Evolutionary conservation across 2,888 invertebrate species (phyloP).

Genomic region (Ligdia adustata): DNA sequence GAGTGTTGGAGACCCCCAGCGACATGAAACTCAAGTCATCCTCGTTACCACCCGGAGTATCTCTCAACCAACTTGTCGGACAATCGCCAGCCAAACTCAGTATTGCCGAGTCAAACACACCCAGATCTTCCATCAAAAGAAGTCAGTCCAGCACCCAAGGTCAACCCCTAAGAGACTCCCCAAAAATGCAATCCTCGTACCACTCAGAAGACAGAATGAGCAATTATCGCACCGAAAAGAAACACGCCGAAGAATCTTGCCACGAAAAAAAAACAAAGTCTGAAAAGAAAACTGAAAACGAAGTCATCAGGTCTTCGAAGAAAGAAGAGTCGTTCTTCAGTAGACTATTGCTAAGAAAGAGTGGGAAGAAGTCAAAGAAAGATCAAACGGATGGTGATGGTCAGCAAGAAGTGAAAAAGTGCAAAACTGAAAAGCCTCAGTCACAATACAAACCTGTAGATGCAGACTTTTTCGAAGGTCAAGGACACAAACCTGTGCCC

Average conservation of each 20-base stretch:
- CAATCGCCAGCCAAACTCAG: constrained; percentile 81
- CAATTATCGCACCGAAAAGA: constrained; percentile 66
- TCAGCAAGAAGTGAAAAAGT: constrained; percentile 68
- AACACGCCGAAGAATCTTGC: constrained; percentile 75
- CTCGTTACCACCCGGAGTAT: constrained; percentile 86
- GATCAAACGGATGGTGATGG: constrained; percentile 73
- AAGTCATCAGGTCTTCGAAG: constrained; percentile 77
- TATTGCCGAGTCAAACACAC: constrained; percentile 71
- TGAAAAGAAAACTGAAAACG: constrained; percentile 76
- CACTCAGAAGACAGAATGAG: constrained; percentile 66
- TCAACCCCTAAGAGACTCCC: constrained; percentile 66
- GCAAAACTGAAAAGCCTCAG: constrained; percentile 64
- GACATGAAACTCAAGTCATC: constrained; percentile 86
- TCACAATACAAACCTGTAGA: constrained; percentile 70
- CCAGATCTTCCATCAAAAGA: constrained; percentile 75
- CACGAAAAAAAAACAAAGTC: constrained; percentile 78
- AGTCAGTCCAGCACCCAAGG: constrained; percentile 81
- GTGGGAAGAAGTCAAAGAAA: constrained; percentile 88
- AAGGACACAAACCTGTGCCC: constrained; percentile 67
- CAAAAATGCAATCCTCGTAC: constrained; percentile 59
- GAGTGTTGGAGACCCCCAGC: constrained; percentile 68
- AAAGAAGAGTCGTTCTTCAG: constrained; percentile 86
- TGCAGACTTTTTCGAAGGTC: constrained; percentile 60
- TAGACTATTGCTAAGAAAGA: constrained; percentile 87
- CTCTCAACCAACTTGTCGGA: constrained; percentile 76